Base-by-base conservation (phyloP, 1,140 invertebrate species). In the Phymastichus coffea region DNA sequence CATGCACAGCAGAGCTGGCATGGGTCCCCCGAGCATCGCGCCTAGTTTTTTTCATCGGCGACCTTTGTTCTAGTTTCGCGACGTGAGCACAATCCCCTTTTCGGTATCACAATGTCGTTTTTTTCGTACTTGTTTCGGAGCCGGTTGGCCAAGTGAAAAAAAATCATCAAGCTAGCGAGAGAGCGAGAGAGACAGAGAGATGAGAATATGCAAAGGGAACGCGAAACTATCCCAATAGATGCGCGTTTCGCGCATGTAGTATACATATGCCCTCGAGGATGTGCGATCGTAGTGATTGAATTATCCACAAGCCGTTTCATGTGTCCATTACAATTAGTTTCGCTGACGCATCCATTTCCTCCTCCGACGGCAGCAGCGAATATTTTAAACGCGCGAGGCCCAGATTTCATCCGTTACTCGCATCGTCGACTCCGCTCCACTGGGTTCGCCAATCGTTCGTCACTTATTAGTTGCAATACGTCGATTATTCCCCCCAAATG, bases 1-100 rank as follows among this genome's bases (percentile, higher is more conserved):
- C n/a, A n/a, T n/a, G n/a, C n/a, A n/a, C n/a, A n/a, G n/a, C n/a
- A n/a, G n/a, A n/a, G n/a, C n/a, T n/a, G n/a, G n/a, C n/a, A n/a
- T 28, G 15, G 28, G 22, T n/a, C 48, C 47, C 51, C 35, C 43
- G 30, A 25, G 10, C 3, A 38, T 41, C n/a, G n/a, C n/a, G n/a
- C n/a, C n/a, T 70, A 76, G 68, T 76, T 78, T 78, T 77, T 78
- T 74, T 75, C 73, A 66, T 43, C 4, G 17, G 40, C 4, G 15
- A 40, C 46, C 72, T 78, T 78, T 78, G 76, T 78, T 78, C 76
- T 78, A 78, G 73, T 70, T 64, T 66, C n/a, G n/a, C n/a, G n/a
- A n/a, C n/a, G n/a, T 70, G 63, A 57, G 47, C 25, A n/a, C n/a
- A 63, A 63, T 66, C 67, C 68, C 73, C 69, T 70, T 65, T 59